A percentile compares a stretch with the other conserved stretches of the same genome.
Evolutionary conservation across 2,113 vertebrate species (phyloP).

Genomic region (Merops nubicus): DNA sequence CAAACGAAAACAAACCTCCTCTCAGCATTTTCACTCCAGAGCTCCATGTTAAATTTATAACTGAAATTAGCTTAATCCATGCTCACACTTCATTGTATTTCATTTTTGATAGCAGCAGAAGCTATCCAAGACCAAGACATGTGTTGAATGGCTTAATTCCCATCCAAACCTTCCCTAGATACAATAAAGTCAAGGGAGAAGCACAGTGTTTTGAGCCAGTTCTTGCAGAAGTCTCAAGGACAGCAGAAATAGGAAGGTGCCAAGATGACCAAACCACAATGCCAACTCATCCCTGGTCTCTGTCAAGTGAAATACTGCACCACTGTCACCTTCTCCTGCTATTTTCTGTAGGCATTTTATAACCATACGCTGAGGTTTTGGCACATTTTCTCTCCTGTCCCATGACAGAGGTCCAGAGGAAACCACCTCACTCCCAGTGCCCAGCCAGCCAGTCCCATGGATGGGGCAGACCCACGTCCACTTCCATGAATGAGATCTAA

Average conservation of each 20-base stretch:
- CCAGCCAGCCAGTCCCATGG: background rate
- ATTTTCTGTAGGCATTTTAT: background rate
- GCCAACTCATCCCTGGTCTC: background rate
- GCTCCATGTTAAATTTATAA: background rate
- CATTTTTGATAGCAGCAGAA: background rate
- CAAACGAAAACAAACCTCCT: background rate
- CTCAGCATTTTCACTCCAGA: background rate
- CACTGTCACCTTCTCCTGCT: background rate
- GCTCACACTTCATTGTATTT: background rate
- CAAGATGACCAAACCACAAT: fast-evolving
- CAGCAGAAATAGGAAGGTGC: background rate
- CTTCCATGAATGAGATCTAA: background rate
- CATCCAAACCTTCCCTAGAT: background rate
- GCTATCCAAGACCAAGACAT: background rate
- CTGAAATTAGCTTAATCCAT: background rate
- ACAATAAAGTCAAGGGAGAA: background rate
- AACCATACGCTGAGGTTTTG: background rate
- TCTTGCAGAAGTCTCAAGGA: background rate
- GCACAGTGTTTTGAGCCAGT: fast-evolving
- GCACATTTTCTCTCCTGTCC: background rate
- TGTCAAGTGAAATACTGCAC: background rate
- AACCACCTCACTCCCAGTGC: background rate
- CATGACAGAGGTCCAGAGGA: background rate
- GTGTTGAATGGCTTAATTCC: background rate
- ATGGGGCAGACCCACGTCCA: fast-evolving